Evolutionary conservation across 2,797 vertebrate species (phyloP).

Genomic region (Lates japonicus): DNA sequence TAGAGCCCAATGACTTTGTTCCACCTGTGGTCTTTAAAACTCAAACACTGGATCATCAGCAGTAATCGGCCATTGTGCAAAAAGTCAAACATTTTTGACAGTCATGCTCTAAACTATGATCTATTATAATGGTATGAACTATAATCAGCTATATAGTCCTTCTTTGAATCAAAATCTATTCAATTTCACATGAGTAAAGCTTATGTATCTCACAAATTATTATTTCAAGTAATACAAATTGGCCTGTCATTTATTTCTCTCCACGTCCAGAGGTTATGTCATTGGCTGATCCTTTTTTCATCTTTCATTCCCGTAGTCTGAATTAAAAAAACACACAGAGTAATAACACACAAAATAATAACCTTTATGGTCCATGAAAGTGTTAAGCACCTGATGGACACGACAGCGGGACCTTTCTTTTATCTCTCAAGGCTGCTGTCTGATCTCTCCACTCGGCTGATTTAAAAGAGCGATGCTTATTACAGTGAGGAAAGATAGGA

Average conservation of each 20-base stretch:
- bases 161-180: background rate
- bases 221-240: background rate
- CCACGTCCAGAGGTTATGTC: background rate
- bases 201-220: background rate
- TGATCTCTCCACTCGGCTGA: constrained; percentile 52
- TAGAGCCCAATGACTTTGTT: background rate
- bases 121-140: background rate
- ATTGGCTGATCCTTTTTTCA: background rate
- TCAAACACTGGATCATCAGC: background rate
- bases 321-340: background rate
- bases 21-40: background rate
- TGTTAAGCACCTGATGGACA: constrained; percentile 31
- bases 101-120: background rate
- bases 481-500: constrained; percentile 63
- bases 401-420: constrained; percentile 35
- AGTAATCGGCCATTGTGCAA: background rate
- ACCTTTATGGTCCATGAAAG: background rate
- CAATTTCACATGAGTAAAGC: background rate
- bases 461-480: constrained; percentile 65
- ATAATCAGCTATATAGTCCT: too few species aligned
- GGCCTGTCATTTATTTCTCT: background rate
- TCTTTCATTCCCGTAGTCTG: background rate
- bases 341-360: background rate
- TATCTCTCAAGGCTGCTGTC: constrained; percentile 51
- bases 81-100: too few species aligned